Conservation (phyloP, 2,113 vertebrate genomes). For the Rhegmatorhina hoffmannsi region DNA sequence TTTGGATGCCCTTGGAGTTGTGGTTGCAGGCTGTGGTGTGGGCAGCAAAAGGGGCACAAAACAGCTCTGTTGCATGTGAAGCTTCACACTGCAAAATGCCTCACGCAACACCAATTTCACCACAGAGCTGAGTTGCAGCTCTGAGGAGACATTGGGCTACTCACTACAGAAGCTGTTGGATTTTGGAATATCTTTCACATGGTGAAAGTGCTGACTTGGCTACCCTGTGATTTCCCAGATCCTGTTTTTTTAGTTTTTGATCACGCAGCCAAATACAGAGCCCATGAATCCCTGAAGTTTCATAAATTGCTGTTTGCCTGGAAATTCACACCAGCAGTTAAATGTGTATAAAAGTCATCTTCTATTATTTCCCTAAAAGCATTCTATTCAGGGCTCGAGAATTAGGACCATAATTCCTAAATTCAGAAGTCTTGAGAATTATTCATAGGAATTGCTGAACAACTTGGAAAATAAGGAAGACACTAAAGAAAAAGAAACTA, state of each 20-base stretch:
- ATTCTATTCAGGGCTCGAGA: neutral
- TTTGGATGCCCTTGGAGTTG: neutral
- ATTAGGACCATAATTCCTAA: neutral
- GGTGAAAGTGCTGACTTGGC: neutral
- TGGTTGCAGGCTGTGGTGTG: neutral
- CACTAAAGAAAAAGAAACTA: neutral
- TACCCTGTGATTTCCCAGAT: neutral
- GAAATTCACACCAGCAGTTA: neutral
- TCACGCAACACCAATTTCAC: rapidly evolving
- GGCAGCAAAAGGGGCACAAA: neutral
- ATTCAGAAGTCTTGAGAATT: neutral
- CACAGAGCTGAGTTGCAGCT: rapidly evolving
- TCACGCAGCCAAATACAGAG: neutral
- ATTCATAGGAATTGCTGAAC: neutral
- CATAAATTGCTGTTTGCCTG: neutral
- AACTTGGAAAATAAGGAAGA: neutral
- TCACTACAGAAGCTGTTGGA: neutral
- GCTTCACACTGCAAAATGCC: neutral
- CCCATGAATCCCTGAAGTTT: neutral
- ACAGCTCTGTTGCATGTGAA: neutral
- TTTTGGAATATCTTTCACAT: neutral
- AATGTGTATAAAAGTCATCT: neutral
- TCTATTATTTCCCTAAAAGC: neutral
- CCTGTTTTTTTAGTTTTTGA: neutral
- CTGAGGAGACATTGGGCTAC: rapidly evolving